Base-by-base conservation (phyloP, 2,113 vertebrate species). In the Scartelaos histophorus region DNA sequence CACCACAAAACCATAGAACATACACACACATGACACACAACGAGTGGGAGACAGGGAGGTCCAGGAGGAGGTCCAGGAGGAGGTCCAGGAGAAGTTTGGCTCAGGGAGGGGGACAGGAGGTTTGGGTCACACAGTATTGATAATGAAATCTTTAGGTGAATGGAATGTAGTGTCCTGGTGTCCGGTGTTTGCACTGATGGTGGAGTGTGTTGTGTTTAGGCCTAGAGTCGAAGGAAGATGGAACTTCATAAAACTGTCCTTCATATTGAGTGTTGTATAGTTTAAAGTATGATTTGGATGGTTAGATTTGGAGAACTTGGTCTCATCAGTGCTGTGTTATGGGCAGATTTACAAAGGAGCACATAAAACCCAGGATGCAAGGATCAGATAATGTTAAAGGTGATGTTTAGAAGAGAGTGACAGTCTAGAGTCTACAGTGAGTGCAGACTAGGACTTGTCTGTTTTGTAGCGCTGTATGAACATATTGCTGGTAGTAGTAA, bases 1-100 rank as follows among this genome's bases (percentile, higher is more conserved):
- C 35, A 4, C 64, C 43, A 47, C 70, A 82, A 76, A 80, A 62
- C 79, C 71, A 35, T n/a, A 16, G 54, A 34, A 49, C 73, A 70
- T 69, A 67, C 66, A 66, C 24, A 69, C 1, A 66, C 24, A 69
- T 1, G 66, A 2, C 49, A 17, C 38, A 64, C 3, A 56, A 49
- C 9, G 17, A 53, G 80, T 47, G 24, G 71, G 29, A 45, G 61
- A 45, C 71, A 62, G 68, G 80, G 78, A 4, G 56, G 56, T 38
- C 61, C 61, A 64, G 13, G 17, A 35, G 25, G 43, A 38, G 29
- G n/a, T n/a, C n/a, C n/a, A n/a, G n/a, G n/a, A n/a, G 80, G 78
- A 4, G 56, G 56, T 38, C 61, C 61, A 64, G 13, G 17, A 35
- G 25, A 64, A 38, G 29, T n/a, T n/a, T 3, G 61, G 34, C 11